Percentiles rank a stretch among this genome's conserved stretches.
Evolutionary conservation across 2,113 vertebrate genomes (phyloP).

Genomic region (Raja brachyura): DNA sequence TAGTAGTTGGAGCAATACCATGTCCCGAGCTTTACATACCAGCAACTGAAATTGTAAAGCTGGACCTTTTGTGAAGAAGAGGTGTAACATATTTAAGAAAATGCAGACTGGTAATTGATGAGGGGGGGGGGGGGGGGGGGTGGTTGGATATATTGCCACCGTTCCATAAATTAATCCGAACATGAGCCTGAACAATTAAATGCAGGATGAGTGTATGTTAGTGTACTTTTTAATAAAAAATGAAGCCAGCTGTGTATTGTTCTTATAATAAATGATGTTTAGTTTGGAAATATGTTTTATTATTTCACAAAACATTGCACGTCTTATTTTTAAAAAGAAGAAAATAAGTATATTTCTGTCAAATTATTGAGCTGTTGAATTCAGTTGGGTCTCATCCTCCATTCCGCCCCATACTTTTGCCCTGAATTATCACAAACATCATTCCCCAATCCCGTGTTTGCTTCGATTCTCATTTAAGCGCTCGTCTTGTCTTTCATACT

Average conservation of each 20-base stretch:
- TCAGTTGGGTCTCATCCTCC: background rate
- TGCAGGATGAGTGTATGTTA: background rate
- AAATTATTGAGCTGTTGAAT: background rate
- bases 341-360: background rate
- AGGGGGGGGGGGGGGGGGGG: background rate
- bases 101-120: too few relatives aligned
- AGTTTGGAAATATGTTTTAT: conserved; percentile 27
- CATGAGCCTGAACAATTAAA: background rate
- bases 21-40: background rate
- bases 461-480: background rate
- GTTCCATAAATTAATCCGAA: conserved; percentile 24
- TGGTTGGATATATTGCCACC: background rate
- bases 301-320: background rate
- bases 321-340: background rate
- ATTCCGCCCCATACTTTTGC: background rate
- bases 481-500: background rate
- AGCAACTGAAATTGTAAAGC: background rate
- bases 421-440: background rate
- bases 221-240: conserved; percentile 34
- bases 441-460: background rate
- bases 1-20: background rate
- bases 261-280: conserved; percentile 25
- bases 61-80: background rate
- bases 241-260: conserved; percentile 25
- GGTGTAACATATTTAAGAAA: background rate